Evolutionary conservation across 2,797 vertebrate genomes (phyloP).

Genomic region (Hybognathus amarus): DNA sequence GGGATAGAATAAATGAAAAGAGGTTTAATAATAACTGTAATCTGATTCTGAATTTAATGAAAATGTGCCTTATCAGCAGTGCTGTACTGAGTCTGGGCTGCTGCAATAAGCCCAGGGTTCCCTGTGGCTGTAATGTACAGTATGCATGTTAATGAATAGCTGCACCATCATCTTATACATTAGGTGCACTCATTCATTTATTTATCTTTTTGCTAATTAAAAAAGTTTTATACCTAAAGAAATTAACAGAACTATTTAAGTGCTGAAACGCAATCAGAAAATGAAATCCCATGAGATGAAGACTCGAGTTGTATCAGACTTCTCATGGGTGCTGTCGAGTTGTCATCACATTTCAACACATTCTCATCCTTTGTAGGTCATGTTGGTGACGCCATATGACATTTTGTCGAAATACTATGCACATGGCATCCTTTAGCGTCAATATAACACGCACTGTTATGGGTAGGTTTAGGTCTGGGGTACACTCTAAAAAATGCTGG

Average conservation of each 20-base stretch:
- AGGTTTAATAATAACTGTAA: slow-evolving; percentile 61
- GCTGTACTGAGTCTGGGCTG: slow-evolving; percentile 18
- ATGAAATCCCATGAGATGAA: background rate
- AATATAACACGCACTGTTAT: too few relatives aligned
- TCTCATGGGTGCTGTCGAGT: background rate
- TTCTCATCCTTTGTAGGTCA: too few relatives aligned
- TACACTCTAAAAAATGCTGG: too few relatives aligned
- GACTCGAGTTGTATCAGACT: background rate
- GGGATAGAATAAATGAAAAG: slow-evolving; percentile 55
- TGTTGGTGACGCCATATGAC: too few relatives aligned
- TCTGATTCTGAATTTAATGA: slow-evolving; percentile 59
- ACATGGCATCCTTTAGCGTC: too few relatives aligned
- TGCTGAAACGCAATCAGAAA: background rate
- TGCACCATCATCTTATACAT: slow-evolving; percentile 17
- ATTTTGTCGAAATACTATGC: too few relatives aligned
- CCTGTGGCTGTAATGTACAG: slow-evolving; percentile 31
- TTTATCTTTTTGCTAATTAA: slow-evolving; percentile 11
- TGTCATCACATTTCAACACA: background rate
- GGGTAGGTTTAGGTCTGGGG: too few relatives aligned
- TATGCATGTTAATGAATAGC: slow-evolving; percentile 38
- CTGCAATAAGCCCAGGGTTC: slow-evolving; percentile 36
- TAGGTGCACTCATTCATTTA: slow-evolving; percentile 31
- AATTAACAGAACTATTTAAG: slow-evolving; percentile 33
- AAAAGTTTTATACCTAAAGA: slow-evolving; percentile 28
- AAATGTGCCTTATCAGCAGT: slow-evolving; percentile 55